Evolutionary conservation across 2,113 vertebrate species (phyloP).

Genomic region (Archilochus colubris): DNA sequence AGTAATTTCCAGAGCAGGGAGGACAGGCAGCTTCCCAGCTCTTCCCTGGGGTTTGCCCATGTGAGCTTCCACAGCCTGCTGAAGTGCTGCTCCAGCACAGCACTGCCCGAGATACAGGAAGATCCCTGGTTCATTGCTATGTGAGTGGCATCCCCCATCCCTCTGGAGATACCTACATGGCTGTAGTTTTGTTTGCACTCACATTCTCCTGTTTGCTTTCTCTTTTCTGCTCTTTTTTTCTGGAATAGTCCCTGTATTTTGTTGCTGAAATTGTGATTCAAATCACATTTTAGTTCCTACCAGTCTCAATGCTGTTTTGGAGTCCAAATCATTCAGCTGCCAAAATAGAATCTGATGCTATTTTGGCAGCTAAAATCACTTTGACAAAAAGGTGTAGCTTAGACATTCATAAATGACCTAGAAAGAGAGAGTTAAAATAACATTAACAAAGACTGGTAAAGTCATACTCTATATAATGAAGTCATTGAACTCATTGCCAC

Average conservation of each 20-base stretch:
- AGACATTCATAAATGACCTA: not conserved
- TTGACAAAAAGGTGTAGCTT: not conserved
- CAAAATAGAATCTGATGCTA: too few species aligned
- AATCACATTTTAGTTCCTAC: not conserved
- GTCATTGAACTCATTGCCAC: not conserved
- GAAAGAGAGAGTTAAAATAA: not conserved
- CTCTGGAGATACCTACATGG: fast-evolving
- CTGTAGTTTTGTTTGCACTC: not conserved
- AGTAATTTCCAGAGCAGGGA: not conserved
- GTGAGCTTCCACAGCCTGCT: not conserved
- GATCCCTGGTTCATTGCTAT: fast-evolving
- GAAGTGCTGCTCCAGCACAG: fast-evolving
- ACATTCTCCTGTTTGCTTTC: not conserved
- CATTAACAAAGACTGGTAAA: not conserved
- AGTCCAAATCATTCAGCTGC: too few species aligned
- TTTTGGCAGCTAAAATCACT: not conserved
- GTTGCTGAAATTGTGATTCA: not conserved
- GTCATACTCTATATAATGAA: not conserved
- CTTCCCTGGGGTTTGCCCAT: fast-evolving
- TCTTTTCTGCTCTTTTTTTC: not conserved
- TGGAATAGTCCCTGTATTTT: not conserved
- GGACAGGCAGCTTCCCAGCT: not conserved
- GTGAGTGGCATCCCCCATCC: not conserved
- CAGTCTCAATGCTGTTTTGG: not conserved
- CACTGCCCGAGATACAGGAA: fast-evolving